These are phyloP conservation scores for Tenebrio molitor DNA, from an alignment of 1,140 invertebrate genomes.

Conservation along the genomic window DNA sequence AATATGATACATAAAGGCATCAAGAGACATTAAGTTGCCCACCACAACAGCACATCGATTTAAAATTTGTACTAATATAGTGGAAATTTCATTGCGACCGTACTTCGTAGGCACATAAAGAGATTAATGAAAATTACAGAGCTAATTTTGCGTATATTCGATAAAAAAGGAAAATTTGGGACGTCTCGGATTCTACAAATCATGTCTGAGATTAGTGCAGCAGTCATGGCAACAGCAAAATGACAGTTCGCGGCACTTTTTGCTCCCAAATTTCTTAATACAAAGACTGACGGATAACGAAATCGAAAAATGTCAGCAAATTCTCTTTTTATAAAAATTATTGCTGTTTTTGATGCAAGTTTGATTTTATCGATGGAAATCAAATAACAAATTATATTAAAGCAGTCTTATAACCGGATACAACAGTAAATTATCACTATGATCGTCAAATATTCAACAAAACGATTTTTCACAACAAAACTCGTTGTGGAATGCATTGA, in stretches of 20 bases:
- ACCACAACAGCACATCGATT: conserved; percentile 26
- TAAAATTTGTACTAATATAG: conserved; percentile 33
- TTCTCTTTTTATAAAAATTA: conserved; percentile 18
- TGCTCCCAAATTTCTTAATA: too few relatives aligned
- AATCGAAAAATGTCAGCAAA: conserved; percentile 18
- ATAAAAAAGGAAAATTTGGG: too few relatives aligned
- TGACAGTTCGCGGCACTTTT: too few relatives aligned
- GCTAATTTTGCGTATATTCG: too few relatives aligned
- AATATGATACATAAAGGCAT: conserved; percentile 22
- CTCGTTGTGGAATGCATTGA: conserved; percentile 34
- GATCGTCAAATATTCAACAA: neutral
- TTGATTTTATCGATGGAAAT: neutral
- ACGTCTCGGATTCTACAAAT: too few relatives aligned
- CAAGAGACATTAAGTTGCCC: conserved; percentile 30
- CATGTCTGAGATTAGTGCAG: too few relatives aligned
- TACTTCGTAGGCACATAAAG: neutral
- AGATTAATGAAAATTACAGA: neutral
- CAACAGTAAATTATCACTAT: neutral
- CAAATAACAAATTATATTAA: neutral
- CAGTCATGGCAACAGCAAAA: too few relatives aligned
- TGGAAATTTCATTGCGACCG: conserved; percentile 21
- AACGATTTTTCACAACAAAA: conserved; percentile 7
- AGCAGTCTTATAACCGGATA: neutral
- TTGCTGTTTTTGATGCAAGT: conserved; percentile 17
- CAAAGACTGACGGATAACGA: too few relatives aligned